These are phyloP conservation scores for Oscarella lobularis DNA, from an alignment of 37 sponge, comb jelly and placozoan genomes.

Conservation along the genomic window DNA sequence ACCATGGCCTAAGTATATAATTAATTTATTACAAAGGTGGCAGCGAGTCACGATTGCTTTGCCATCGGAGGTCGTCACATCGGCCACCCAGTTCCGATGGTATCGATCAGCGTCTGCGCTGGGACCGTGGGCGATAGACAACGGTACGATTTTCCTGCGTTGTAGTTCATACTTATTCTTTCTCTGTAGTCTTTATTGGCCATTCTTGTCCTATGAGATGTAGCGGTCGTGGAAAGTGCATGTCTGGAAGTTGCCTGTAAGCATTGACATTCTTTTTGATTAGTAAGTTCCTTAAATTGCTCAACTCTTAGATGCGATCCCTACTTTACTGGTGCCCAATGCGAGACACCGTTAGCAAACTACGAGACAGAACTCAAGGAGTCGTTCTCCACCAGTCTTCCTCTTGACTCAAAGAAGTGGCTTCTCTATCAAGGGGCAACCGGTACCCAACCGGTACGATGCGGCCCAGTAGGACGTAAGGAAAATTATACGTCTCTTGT, in stretches of 20 bases:
- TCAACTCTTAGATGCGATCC: background rate
- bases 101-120: background rate
- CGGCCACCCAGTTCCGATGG: background rate
- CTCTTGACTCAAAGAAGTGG: background rate
- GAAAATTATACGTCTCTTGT: no score
- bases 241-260: background rate
- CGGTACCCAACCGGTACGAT: background rate
- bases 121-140: background rate
- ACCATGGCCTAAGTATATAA: background rate
- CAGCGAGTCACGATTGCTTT: background rate
- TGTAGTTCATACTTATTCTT: background rate
- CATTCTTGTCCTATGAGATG: background rate
- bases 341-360: background rate
- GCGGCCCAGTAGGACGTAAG: no score
- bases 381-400: background rate
- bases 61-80: background rate
- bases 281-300: no score
- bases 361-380: background rate
- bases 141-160: background rate
- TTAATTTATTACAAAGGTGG: background rate
- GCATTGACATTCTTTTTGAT: background rate
- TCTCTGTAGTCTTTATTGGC: conserved; percentile 1
- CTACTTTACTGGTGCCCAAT: background rate
- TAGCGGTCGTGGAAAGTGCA: background rate
- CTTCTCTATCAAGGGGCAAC: background rate